Base-by-base conservation (phyloP, 2,888 invertebrate genomes). In the Tiphia femorata region DNA sequence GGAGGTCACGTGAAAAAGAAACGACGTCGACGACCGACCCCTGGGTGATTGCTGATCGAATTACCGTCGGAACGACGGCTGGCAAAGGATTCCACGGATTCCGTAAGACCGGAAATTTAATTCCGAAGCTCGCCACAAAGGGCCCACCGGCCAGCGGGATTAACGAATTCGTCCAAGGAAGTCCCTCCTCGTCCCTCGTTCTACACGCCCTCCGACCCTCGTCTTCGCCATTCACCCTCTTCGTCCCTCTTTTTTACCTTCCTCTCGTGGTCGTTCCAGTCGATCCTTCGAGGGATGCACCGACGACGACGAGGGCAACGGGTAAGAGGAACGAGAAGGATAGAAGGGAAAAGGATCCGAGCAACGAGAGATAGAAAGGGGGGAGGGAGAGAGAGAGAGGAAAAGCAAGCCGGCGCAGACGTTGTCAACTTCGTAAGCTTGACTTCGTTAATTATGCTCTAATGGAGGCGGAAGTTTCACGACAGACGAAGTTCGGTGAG, bases 71-170 rank as follows among this genome's bases (percentile, higher is more conserved):
- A 40, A 46, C 47, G 62, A 53, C 49, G 41, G 48, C 58, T 44
- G 56, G 19, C 55, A 62, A 49, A 67, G 68, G 62, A 70, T 69
- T 73, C 58, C 30, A 35, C n/a, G 58, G 55, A 72, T 70, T 68
- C 61, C 61, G 59, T 55, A 56, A 57, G 49, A 60, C 58, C 61
- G 58, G 70, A 68, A 72, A 66, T 72, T 73, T 71, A 42, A 68
- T 73, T 68, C 62, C 49, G 27, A 56, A 52, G 44, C 38, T 33
- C 37, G 50, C 56, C 58, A 60, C 59, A 67, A 69, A 67, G 69
- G 46, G 41, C 52, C 27, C 43, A 49, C 53, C 38, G 46, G 49
- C 43, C 58, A 58, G 55, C 29, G 35, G 55, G 54, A 67, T 70
- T 70, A 70, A 70, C 67, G 67, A 70, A 64, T 70, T 58, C 57